Evolutionary conservation across 2,797 vertebrate genomes (phyloP), one percentile per base, ranked within the genome.

Genomic region (Cossypha caffra): DNA sequence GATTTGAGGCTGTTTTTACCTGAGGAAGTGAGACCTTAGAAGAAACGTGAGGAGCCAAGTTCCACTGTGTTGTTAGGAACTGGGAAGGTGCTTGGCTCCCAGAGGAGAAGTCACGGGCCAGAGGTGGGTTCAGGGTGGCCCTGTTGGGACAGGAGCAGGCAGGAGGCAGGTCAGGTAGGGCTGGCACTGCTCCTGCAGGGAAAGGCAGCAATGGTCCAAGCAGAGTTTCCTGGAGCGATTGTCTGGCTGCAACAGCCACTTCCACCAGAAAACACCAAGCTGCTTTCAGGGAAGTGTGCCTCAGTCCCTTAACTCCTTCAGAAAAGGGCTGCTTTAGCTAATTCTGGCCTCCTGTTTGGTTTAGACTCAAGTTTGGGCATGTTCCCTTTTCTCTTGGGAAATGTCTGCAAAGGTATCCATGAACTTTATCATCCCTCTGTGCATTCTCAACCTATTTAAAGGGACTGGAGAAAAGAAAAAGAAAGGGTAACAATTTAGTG

Each of bases 351-450:
- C 18, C 45, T 47, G 0, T 43, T 52, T 71, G 50, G 16, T 48
- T 61, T 51, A 43, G 26, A n/a, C 61, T 59, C 23, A 83, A 64
- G 33, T 64, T 43, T 52, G 17, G 10, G 35, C 26, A 40, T 40
- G 38, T 52, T 90, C 42, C 17, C n/a, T 87, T 76, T 91, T 83
- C 67, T 55, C 68, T 50, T 57, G 42, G 19, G 61, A 88, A 76
- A 59, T 15, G 8, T 35, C 61, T 93, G 51, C 6, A 6, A 86
- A 86, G 23, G 7, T 40, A 43, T 73, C 24, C 50, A 62, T 1
- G 1, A 63, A 33, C n/a, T 62, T 72, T 28, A 38, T 38, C 17
- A 37, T 48, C n/a, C 18, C 59, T 62, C 31, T 67, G 25, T 77
- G 24, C n/a, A 63, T 86, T 80, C 51, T 74, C 1, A 1, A 50